These are phyloP conservation scores for Deilephila elpenor DNA, from an alignment of 2,888 invertebrate species.

Conservation along the genomic window DNA sequence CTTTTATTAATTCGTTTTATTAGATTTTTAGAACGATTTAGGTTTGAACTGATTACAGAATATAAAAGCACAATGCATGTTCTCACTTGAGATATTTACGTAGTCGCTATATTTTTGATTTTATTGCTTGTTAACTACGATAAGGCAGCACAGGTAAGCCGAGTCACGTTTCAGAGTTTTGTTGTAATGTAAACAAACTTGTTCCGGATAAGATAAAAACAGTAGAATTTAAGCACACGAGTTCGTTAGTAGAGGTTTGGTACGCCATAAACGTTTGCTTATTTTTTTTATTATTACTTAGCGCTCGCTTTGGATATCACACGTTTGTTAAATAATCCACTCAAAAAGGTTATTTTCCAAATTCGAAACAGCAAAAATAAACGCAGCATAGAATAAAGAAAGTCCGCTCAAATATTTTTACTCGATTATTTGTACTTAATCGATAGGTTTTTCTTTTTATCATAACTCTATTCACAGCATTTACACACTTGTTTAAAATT, in stretches of 20 bases:
- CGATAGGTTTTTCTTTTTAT: slow-evolving; percentile 12
- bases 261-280: slow-evolving; percentile 54
- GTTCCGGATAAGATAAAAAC: slow-evolving; percentile 83
- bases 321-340: background rate
- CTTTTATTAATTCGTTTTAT: background rate
- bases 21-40: background rate
- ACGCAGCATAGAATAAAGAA: background rate
- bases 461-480: background rate
- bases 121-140: slow-evolving; percentile 78
- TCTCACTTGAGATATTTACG: slow-evolving; percentile 47
- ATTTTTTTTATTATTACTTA: slow-evolving; percentile 3
- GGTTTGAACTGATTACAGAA: background rate
- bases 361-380: background rate
- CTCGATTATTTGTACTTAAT: background rate
- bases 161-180: slow-evolving; percentile 80
- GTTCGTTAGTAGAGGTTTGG: slow-evolving; percentile 57
- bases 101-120: slow-evolving; percentile 69
- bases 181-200: slow-evolving; percentile 82
- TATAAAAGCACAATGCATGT: background rate
- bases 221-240: slow-evolving; percentile 51
- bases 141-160: slow-evolving; percentile 75
- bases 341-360: background rate
- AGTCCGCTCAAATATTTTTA: slow-evolving; percentile 10
- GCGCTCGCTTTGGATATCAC: background rate
- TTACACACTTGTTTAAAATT: background rate